These are phyloP conservation scores for Oscheius myriophilus DNA, from an alignment of 2,888 invertebrate genomes.

Conservation along the genomic window DNA sequence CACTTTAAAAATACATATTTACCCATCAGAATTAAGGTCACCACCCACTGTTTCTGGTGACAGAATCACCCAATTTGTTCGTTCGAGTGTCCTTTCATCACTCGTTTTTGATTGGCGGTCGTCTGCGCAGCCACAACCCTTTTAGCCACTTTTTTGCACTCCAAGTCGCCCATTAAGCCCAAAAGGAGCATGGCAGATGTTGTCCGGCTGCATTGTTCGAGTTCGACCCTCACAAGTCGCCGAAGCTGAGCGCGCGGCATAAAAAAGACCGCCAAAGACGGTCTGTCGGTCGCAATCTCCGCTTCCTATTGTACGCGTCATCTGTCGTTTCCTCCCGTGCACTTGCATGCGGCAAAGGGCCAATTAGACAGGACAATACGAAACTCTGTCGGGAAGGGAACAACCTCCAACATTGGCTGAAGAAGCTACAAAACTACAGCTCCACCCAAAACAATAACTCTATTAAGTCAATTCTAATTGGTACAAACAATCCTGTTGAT, in stretches of 20 bases:
- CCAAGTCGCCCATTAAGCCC: constrained; percentile 13
- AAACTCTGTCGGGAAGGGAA: too few species aligned
- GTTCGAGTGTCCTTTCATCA: not conserved
- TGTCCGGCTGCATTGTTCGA: constrained; percentile 23
- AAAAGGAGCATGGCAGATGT: constrained; percentile 31
- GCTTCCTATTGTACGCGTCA: constrained; percentile 32
- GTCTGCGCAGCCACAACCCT: not conserved
- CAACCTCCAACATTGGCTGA: too few species aligned
- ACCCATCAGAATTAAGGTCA: too few species aligned
- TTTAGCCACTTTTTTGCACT: constrained; percentile 13
- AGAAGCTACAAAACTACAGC: too few species aligned
- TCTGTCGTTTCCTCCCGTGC: constrained; percentile 6
- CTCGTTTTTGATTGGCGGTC: not conserved
- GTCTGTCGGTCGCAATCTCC: constrained; percentile 27
- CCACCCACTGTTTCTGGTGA: too few species aligned
- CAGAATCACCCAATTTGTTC: not conserved
- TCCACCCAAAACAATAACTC: too few species aligned
- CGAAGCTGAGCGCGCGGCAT: not conserved
- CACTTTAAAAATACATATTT: too few species aligned
- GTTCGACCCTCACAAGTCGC: constrained; percentile 26
- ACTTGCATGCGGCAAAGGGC: not conserved
- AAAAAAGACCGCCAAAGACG: constrained; percentile 25
- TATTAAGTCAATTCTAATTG: too few species aligned
- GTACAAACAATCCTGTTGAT: too few species aligned
- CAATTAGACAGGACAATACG: too few species aligned